phyloP scores from a whole-genome alignment of 2,888 invertebrate genomes.

The Agonopterix arenella region DNA sequence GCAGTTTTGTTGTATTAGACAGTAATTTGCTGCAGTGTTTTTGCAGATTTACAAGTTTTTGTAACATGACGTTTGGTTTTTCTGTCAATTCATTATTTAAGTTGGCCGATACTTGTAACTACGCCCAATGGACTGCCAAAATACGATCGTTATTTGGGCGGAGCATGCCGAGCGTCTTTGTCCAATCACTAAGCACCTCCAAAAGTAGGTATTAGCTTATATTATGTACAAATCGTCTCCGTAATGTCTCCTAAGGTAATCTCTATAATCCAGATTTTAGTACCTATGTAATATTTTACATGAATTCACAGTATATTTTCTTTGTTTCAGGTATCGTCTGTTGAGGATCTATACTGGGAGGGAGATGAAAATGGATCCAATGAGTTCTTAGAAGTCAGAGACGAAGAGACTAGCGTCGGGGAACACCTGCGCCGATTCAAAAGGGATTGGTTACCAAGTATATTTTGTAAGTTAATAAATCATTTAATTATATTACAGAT shows the following conservation, averaged over 20 bases:
- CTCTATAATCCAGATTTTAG: conserved; percentile 19
- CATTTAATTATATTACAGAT: too few relatives aligned
- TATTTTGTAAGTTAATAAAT: conserved; percentile 18
- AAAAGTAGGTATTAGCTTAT: too few relatives aligned
- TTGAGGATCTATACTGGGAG: conserved; percentile 59
- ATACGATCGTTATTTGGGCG: conserved; percentile 59
- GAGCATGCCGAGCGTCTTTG: conserved; percentile 36
- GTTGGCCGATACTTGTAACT: not conserved
- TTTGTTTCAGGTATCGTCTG: conserved; percentile 45
- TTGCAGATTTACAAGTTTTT: too few relatives aligned
- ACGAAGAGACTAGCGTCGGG: conserved; percentile 27
- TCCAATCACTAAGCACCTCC: conserved; percentile 44
- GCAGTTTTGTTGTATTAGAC: too few relatives aligned
- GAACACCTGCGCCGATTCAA: conserved; percentile 38
- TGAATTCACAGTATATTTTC: not conserved
- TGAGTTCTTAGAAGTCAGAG: conserved; percentile 60
- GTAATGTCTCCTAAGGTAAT: conserved; percentile 9
- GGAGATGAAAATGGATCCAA: conserved; percentile 53
- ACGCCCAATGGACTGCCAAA: conserved; percentile 35
- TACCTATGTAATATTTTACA: not conserved
- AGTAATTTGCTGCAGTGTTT: too few relatives aligned
- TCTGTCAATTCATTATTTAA: too few relatives aligned
- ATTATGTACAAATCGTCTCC: too few relatives aligned
- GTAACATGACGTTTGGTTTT: too few relatives aligned
- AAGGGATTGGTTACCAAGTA: conserved; percentile 14